phyloP scores from a whole-genome alignment of 2,888 invertebrate genomes.

The Pristionchus mayeri region DNA sequence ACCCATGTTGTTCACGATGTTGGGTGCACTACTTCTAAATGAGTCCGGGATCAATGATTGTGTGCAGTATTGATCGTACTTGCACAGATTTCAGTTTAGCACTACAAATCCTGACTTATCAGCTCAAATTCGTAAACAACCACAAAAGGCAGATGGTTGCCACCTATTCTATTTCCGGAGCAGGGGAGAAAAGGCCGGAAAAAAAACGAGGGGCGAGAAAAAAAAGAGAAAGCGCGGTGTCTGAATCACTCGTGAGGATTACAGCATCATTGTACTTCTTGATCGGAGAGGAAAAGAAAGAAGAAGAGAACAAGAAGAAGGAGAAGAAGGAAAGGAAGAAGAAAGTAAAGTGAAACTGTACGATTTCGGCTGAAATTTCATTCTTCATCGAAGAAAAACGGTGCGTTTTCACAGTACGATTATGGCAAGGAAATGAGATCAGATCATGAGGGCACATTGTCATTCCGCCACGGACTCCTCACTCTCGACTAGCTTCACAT shows the following conservation, averaged over 20 bases:
- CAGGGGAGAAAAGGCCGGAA: background rate
- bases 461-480: background rate
- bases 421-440: background rate
- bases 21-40: too few relatives aligned
- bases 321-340: background rate
- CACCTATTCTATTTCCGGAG: constrained; percentile 37
- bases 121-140: too few relatives aligned
- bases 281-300: constrained; percentile 36
- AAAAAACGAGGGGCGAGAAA: constrained; percentile 5
- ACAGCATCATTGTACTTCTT: constrained; percentile 47
- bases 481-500: constrained; percentile 20
- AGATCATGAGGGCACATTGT: background rate
- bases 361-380: constrained; percentile 18
- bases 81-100: too few relatives aligned
- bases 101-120: too few relatives aligned
- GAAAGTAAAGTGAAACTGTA: constrained; percentile 46
- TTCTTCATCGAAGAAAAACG: background rate
- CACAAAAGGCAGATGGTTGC: constrained; percentile 31
- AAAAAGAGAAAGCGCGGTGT: background rate
- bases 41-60: too few relatives aligned
- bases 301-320: constrained; percentile 42
- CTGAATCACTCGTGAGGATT: constrained; percentile 48
- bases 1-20: too few relatives aligned
- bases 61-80: too few relatives aligned
- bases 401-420: too few relatives aligned